Evolutionary conservation across 2,113 vertebrate species (phyloP), one percentile per base, ranked within the genome.

Genomic region (Sebastes schlegelii): DNA sequence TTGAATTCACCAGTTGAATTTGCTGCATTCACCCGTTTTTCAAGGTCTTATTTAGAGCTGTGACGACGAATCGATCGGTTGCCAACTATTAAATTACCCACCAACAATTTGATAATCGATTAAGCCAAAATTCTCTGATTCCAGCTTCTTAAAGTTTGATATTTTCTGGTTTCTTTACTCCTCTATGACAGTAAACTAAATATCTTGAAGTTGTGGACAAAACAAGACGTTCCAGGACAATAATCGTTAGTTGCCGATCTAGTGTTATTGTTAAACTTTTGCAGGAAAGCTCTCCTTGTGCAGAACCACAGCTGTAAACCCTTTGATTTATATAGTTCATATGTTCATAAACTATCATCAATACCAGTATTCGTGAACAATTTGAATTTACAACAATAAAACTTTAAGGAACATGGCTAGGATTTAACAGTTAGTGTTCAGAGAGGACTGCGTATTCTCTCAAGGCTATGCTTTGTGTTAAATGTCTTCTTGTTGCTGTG

Each of bases 381-480:
- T 62, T 19, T 26, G 8, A 52, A 49, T 49, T 45, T 16, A 13
- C 10, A 21, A 55, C 23, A 40, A 4, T 34, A 12, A 34, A 61
- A 54, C 52, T 12, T 16, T 2, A 0, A 13, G 42, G 6, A 26
- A 49, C 49, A 55, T 79, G 40, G 5, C 40, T 45, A 5, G 8
- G 69, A 78, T 40, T 17, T 0, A 76, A 67, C 57, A 3, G 8
- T 64, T 8, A 42, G 17, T 49, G 8, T 23, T 58, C 16, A 61
- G 19, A 43, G 45, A 23, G 55, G 45, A 79, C 1, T 17, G 54
- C 19, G 26, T 17, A 63, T 55, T 64, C 11, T 23, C 13, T 45
- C 49, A 70, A 60, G 42, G 58, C 66, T 40, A 43, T 2, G 0
- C 68, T 74, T 60, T 74, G 48, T 63, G 23, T 80, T 55, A 55